Evolutionary conservation across 2,888 invertebrate genomes (phyloP), one percentile per base, ranked within the genome.

Genomic region (Vannuccia rotundouncinata): DNA sequence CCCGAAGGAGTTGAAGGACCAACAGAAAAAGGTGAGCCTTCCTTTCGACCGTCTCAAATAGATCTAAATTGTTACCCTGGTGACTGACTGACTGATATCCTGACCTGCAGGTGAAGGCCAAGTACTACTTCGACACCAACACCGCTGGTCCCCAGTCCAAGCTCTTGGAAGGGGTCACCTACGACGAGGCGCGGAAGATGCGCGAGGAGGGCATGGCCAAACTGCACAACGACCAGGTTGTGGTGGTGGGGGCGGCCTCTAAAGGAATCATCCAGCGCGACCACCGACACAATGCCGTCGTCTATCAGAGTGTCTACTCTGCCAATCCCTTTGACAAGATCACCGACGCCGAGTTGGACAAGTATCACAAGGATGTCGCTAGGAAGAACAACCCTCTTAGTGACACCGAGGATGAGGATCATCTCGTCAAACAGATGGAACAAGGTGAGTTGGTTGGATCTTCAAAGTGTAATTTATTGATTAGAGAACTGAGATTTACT

Each of bases 181-280:
- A 59, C 45, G 80, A 59, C 13, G 80, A 79, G 31, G 29, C 66
- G 45, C 60, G 79, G 17, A 59, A 59, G 29, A 80, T 79, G 27
- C 22, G 31, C 27, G 81, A 79, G 29, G 82, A 74, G 74, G 73
- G 59, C 13, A 76, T 77, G 59, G 60, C 80, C 29, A 95, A 97
- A 98, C 60, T 59, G 27, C 78, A 78, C 60, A 60, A 60, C 29
- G 94, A 94, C 87, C 94, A 94, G 85, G 93, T 94, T 82, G 94
- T 95, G 80, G 90, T 95, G 83, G 94, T 96, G 89, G 95, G 95
- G 79, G 95, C 96, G 27, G 95, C 95, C 0, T 95, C 94, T 17
- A 95, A 95, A 89, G 96, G 97, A 84, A 98, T 98, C 85, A 99
- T 99, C 87, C 97, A 99, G 90, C 92, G 97, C 86, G 96, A 96